Base-by-base conservation (phyloP, 2,797 vertebrate species). In the Yasuhikotakia modesta region DNA sequence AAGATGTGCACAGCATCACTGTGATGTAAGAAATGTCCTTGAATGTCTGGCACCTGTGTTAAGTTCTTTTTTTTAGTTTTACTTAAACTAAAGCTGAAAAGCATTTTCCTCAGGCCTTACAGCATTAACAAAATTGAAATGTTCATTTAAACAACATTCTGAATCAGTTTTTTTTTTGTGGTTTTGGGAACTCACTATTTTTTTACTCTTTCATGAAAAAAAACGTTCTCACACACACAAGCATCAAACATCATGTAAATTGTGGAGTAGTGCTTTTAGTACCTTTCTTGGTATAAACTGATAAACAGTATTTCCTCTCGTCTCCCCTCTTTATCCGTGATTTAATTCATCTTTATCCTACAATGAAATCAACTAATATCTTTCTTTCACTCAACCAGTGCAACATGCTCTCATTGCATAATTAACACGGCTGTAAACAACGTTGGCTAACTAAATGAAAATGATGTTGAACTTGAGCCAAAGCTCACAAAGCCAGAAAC, bases 241-340 rank as follows among this genome's bases (percentile, higher is more conserved):
- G 32, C 55, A 43, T 21, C 19, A 22, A 68, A 48, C 45, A 57
- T 79, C 73, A 39, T 39, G 6, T 81, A 88, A 86, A 89, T 90
- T 83, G 70, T 86, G 79, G 79, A 77, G 32, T 68, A 79, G n/a
- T 58, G 35, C n/a, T 12, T 24, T 43, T 45, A n/a, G 70, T 87
- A 82, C 78, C 78, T 84, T 87, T 87, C 21, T 57, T 70, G 69
- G 19, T 48, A 53, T 65, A 46, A 69, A 43, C 14, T 19, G 24
- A 58, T 61, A 71, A n/a, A 43, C 46, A 72, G n/a, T 71, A 57
- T 57, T 27, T 35, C 6, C 6, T n/a, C 11, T 6, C 27, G 2
- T 69, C 13, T 6, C 19, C 13, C 12, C 70, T 69, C 24, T 11
- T 43, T 55, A 11, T 58, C 21, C 19, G 39, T 67, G 53, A 22